phyloP scores from a whole-genome alignment of 2,113 vertebrate species.

The Ancistrus triradiatus region DNA sequence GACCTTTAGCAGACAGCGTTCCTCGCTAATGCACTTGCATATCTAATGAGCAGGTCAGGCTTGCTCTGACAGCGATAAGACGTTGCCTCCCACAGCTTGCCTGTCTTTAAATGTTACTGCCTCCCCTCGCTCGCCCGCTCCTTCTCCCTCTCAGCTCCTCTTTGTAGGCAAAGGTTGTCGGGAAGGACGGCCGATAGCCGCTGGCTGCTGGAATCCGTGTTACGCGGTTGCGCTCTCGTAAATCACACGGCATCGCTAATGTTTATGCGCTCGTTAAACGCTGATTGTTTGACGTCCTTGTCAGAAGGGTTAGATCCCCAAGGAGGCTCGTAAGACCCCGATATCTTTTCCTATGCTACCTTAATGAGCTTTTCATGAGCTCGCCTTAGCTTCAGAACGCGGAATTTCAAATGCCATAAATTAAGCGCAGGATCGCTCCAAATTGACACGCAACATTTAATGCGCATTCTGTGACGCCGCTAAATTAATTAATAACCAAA shows the following conservation, averaged over 20 bases:
- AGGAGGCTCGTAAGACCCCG: slow-evolving; percentile 15
- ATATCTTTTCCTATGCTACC: background rate
- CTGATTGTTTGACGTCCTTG: slow-evolving; percentile 44
- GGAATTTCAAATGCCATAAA: too few species aligned
- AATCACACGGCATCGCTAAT: slow-evolving; percentile 55
- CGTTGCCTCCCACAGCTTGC: slow-evolving; percentile 40
- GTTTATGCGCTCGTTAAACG: slow-evolving; percentile 49
- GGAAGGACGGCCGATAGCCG: slow-evolving; percentile 62
- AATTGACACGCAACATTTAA: too few species aligned
- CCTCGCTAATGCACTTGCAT: slow-evolving; percentile 71
- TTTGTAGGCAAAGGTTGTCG: slow-evolving; percentile 60
- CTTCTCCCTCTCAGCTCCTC: slow-evolving; percentile 21
- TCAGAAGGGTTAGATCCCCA: slow-evolving; percentile 31
- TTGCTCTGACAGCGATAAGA: slow-evolving; percentile 69
- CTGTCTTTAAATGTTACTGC: slow-evolving; percentile 53
- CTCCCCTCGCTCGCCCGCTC: slow-evolving; percentile 31
- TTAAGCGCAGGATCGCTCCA: too few species aligned
- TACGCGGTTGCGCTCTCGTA: slow-evolving; percentile 41
- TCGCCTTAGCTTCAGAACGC: background rate
- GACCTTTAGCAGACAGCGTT: slow-evolving; percentile 76
- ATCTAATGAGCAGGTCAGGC: slow-evolving; percentile 69
- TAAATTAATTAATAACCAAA: too few species aligned
- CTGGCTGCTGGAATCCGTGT: background rate
- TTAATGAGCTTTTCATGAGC: slow-evolving; percentile 18
- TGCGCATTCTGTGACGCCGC: too few species aligned